phyloP scores from a whole-genome alignment of 2,113 vertebrate species.

The Neofelis nebulosa region DNA sequence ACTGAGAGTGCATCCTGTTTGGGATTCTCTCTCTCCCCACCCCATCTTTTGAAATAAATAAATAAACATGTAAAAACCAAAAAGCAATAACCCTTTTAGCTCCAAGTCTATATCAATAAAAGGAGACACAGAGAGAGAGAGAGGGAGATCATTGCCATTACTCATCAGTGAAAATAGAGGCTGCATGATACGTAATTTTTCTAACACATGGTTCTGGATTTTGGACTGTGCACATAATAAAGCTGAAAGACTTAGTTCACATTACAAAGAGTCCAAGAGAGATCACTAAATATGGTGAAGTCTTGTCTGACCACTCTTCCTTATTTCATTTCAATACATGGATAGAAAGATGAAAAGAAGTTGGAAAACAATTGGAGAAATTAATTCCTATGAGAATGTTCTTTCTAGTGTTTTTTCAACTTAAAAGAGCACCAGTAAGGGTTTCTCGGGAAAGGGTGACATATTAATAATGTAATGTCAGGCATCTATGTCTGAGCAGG shows the following conservation, averaged over 20 bases:
- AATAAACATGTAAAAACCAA: too few relatives aligned
- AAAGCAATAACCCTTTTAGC: background rate
- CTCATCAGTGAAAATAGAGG: too few relatives aligned
- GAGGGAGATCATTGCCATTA: too few relatives aligned
- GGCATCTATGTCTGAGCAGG: background rate
- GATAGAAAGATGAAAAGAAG: background rate
- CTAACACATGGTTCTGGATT: rapidly evolving
- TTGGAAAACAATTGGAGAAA: background rate
- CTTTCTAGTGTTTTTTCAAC: background rate
- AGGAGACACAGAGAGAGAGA: background rate
- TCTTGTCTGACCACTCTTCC: background rate
- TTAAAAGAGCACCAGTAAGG: background rate
- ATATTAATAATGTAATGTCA: rapidly evolving
- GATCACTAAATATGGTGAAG: rapidly evolving
- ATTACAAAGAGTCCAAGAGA: background rate
- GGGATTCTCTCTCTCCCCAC: too few relatives aligned
- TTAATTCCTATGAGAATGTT: background rate
- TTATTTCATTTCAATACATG: rapidly evolving
- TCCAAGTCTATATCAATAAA: rapidly evolving
- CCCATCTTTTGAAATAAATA: too few relatives aligned
- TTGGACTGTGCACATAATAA: background rate
- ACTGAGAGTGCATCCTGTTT: too few relatives aligned
- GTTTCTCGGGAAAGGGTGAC: background rate
- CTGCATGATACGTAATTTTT: rapidly evolving
- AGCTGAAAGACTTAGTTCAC: rapidly evolving